Evolutionary conservation across 2,113 vertebrate genomes (phyloP), one percentile per base, ranked within the genome.

Genomic region (Barbus barbus): DNA sequence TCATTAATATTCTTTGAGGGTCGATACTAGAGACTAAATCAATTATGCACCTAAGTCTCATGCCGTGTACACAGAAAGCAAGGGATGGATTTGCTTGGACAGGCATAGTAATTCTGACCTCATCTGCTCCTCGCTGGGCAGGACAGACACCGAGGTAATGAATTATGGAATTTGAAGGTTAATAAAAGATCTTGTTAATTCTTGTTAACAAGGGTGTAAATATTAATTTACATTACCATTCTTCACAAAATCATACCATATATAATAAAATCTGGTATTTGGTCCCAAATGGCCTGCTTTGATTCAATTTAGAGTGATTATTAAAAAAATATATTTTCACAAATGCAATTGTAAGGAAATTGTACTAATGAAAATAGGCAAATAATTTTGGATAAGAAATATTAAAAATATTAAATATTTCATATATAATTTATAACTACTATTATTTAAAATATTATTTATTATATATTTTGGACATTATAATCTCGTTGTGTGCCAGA

Each of bases 1-100:
- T 89, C 82, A 91, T 92, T 92, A 88, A 89, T 92, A 92, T 89
- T 92, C 89, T 67, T 90, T 83, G 1, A 86, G 46, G 44, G 48
- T 48, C 72, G 81, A 80, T 84, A n/a, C 73, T 63, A 24, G 84
- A 88, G 13, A 78, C 71, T 72, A 83, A 91, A 92, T 91, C 87
- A n/a, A n/a, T n/a, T n/a, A n/a, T n/a, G n/a, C n/a, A n/a, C n/a
- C n/a, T n/a, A n/a, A n/a, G n/a, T n/a, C n/a, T n/a, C n/a, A n/a
- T n/a, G n/a, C n/a, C n/a, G n/a, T n/a, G n/a, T n/a, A n/a, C n/a
- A 92, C 41, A 92, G 88, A 88, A 86, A 87, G 81, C 78, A 78
- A 65, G 51, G 9, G 71, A 71, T 86, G 16, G 80, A 88, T 84
- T 73, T 63, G 80, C 71, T 77, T 81, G 44, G 51, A 16, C 78